Percentiles rank a stretch among this genome's conserved stretches.
phyloP scores from a whole-genome alignment of 2,113 vertebrate species.

The Brienomyrus brachyistius region DNA sequence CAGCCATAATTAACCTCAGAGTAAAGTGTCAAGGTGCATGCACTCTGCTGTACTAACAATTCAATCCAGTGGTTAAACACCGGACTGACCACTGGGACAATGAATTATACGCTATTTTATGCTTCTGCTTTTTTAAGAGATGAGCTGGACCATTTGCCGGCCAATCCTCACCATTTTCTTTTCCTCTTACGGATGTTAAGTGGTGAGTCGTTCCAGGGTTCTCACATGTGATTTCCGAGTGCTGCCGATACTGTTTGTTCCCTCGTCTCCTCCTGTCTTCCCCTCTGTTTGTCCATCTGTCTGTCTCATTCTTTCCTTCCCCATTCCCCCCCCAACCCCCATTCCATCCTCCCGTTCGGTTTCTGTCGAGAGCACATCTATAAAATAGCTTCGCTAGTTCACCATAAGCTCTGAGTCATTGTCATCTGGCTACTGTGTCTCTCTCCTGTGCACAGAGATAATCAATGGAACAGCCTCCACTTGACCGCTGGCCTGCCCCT shows the following conservation, averaged over 20 bases:
- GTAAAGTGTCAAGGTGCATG: neutral
- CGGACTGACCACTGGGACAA: neutral
- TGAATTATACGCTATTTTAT: neutral
- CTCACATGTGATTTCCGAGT: slow-evolving; percentile 13
- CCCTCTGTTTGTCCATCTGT: neutral
- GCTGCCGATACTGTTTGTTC: slow-evolving; percentile 34
- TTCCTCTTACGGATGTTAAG: slow-evolving; percentile 31
- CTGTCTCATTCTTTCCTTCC: slow-evolving; percentile 18
- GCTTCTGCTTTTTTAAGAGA: neutral
- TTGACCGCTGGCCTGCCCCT: slow-evolving; percentile 29
- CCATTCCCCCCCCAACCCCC: neutral
- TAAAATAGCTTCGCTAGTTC: slow-evolving; percentile 50
- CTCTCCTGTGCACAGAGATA: slow-evolving; percentile 37
- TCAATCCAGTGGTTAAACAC: neutral
- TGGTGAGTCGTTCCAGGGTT: slow-evolving; percentile 27
- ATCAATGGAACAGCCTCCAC: slow-evolving; percentile 41
- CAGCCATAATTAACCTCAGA: neutral
- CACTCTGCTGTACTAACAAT: neutral
- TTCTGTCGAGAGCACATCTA: slow-evolving; percentile 43
- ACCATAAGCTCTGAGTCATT: slow-evolving; percentile 58
- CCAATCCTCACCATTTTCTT: slow-evolving; percentile 29
- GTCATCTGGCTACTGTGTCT: slow-evolving; percentile 58
- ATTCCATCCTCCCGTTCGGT: slow-evolving; percentile 31
- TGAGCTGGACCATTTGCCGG: slow-evolving; percentile 14
- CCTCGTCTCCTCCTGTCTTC: slow-evolving; percentile 25